Base-by-base conservation (phyloP, 2,888 invertebrate genomes). In the Nephrocerus scutellatus region DNA sequence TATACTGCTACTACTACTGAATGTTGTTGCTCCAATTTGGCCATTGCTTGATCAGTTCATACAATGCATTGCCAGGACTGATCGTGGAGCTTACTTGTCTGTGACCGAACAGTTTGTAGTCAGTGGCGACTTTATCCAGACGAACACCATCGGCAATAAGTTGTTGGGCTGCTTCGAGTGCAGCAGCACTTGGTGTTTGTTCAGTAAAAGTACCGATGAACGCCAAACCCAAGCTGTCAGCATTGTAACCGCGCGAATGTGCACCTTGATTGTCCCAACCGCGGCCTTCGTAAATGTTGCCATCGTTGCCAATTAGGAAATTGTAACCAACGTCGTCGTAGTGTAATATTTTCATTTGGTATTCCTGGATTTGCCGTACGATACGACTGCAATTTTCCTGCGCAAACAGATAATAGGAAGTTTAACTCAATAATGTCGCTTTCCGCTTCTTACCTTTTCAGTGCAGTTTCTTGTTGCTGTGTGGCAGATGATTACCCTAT, bases 301-400 rank as follows among this genome's bases (percentile, higher is more conserved):
- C 85, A 53, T 85, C 84, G 5, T 81, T 82, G 1, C 84, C 87
- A 2, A 87, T 73, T 8, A 87, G 58, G 52, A 84, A 88, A 59
- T 83, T 87, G 63, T 85, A 86, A 0, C 71, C 79, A 15, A 85
- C 83, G 55, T 85, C 85, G 39, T 66, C 70, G 74, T 79, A 82
- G 0, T 68, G 53, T 12, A 56, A 54, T 20, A 67, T 63, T 32
- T 77, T 77, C 43, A 84, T 77, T 60, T 86, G 84, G 50, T 72
- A 79, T 13, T 62, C 69, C 58, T 84, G 83, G 24, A 81, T 75
- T 18, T 67, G 57, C 8, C 76, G 72, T 12, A 79, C 74, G 15
- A 70, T 68, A 1, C 70, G 63, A 2, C 72, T 70, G 50, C 80
- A 80, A 41, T 69, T 62, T 9, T 72, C 73, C 72, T 54, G 23